A percentile compares a stretch with the other conserved stretches of the same genome.
These are phyloP conservation scores for Calyptommatus sinebrachiatus DNA, from an alignment of 2,113 vertebrate species.

Conservation along the genomic window DNA sequence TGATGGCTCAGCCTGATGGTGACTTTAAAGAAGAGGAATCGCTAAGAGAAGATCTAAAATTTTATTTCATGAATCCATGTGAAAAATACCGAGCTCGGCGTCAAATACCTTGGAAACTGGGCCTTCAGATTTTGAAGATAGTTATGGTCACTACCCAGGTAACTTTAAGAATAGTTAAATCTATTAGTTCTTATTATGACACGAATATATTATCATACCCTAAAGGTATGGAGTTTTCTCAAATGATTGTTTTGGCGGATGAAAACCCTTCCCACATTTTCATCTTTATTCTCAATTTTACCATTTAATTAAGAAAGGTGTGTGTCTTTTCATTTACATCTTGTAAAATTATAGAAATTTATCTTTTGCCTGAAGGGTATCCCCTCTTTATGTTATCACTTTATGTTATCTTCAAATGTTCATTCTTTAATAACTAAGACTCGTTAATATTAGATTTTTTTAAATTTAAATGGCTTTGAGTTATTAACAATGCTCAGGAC, in stretches of 20 bases:
- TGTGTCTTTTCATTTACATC: not conserved
- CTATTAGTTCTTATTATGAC: not conserved
- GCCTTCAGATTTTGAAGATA: conserved; percentile 94
- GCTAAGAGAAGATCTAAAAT: conserved; percentile 88
- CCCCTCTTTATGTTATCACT: not conserved
- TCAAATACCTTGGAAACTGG: conserved; percentile 93
- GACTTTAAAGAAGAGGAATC: conserved; percentile 69
- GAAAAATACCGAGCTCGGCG: conserved; percentile 89
- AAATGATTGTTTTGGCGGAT: no score
- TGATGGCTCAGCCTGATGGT: conserved; percentile 67
- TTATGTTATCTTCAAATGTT: not conserved
- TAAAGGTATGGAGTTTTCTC: no score
- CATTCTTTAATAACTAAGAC: not conserved
- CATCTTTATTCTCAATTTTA: not conserved
- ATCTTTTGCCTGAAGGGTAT: not conserved
- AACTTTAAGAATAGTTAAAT: conserved; percentile 31
- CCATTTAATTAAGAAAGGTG: not conserved
- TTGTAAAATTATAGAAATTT: not conserved
- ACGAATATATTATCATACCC: not conserved
- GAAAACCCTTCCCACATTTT: not conserved
- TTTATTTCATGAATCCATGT: conserved; percentile 98
- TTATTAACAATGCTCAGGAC: not conserved
- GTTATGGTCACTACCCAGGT: conserved; percentile 96
- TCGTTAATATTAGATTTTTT: no score
- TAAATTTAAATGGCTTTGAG: no score